Base-by-base conservation (phyloP, 2,888 invertebrate species). In the Melanchra persicariae region DNA sequence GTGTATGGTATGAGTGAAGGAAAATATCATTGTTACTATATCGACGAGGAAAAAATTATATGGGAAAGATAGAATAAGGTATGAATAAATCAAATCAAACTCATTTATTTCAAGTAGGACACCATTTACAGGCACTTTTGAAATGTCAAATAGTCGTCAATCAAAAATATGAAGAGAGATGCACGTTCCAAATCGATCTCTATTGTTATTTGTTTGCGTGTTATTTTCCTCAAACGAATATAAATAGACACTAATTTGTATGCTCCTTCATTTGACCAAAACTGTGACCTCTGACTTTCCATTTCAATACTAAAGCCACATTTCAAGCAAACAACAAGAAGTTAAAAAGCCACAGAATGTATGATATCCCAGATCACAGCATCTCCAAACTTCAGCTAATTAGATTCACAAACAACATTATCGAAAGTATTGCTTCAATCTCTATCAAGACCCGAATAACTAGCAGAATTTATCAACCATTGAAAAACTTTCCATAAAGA, bases 401-500 rank as follows among this genome's bases (percentile, higher is more conserved):
- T 24, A 52, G 12, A 34, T 30, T 37, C 17, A 51, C 43, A 37
- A 37, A 45, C 43, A 57, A 40, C 12, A 12, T 58, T 12, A 74
- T 24, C 19, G 22, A 45, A 57, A 51, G 22, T 37, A n/a, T 55
- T 12, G 15, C 17, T 45, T 58, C 40, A 64, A 79, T 73, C 43
- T 24, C 30, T 37, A 68, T 24, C 55, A 54, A 49, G 61, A 58
- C 70, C 72, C 43, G 40, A 71, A 37, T 54, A 65, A 61, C 45
- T 43, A 37, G 30, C 59, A 54, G 19, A 74, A 79, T 79, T 75
- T 67, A 81, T 75, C 74, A 70, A 47, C 70, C 68, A 62, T 74
- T 77, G 77, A 70, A 55, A 76, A 81, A 77, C 51, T 68, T 77
- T 60, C 49, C 58, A 51, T 71, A 71, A 78, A 82, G 74, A 69